Base-by-base conservation (phyloP, 2,113 vertebrate genomes). In the Pterophyllum scalare region DNA sequence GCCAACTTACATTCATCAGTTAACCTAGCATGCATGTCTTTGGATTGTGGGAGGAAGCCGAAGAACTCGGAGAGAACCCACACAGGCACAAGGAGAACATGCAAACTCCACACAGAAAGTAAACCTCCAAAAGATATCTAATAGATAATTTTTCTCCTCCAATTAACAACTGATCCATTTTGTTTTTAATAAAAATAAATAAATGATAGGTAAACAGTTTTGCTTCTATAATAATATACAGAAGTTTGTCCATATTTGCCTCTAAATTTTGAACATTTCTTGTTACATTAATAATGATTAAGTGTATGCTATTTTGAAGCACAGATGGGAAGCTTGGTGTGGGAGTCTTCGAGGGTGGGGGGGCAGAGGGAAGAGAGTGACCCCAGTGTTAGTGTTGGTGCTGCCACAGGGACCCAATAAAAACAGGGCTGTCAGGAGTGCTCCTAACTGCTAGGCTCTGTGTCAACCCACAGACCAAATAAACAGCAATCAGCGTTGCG, bases 381-480 rank as follows among this genome's bases (percentile, higher is more conserved):
- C 94, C 91, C 90, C 84, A 81, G 62, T 92, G 94, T 93, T 92
- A 92, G 89, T 90, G 87, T 87, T 89, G 88, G 65, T 88, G 17
- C 11, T 61, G 83, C 92, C 89, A 22, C 81, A 82, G 92, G 87
- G 92, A 87, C 92, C 82, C 90, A 94, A 77, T 79, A 28, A 93
- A 92, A 94, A 93, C 93, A 94, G 89, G 82, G 90, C 93, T 94
- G 93, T 93, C 93, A 94, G 91, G 78, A 33, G 59, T 6, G 83
- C 87, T 92, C 62, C 89, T 93, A 85, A 91, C 92, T 91, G 88
- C 65, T 80, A 80, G 87, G 86, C 93, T 92, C 90, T 90, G 80
- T 91, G 93, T 94, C 93, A 90, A 91, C 89, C 93, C 93, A 86
- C 91, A 92, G 93, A 91, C 87, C 94, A 94, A 94, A 94, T 94